Evolutionary conservation across 2,888 invertebrate genomes (phyloP).

Genomic region (Drosophila birchii): DNA sequence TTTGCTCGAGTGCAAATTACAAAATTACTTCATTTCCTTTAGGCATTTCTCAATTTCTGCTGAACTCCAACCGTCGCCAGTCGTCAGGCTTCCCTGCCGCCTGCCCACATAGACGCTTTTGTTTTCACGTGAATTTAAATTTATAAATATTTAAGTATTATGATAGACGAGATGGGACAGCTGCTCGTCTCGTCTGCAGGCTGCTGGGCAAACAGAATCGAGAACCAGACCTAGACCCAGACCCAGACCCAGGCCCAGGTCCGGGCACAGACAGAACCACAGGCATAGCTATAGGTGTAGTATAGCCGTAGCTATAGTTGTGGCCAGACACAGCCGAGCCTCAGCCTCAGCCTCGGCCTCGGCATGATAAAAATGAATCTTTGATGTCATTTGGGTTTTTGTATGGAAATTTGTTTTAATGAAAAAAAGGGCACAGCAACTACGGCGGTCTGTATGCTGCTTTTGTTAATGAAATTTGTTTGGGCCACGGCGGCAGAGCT

Average conservation of each 20-base stretch:
- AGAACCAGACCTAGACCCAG: slow-evolving; percentile 27
- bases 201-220: slow-evolving; percentile 58
- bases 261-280: slow-evolving; percentile 15
- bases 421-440: slow-evolving; percentile 61
- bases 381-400: slow-evolving; percentile 75
- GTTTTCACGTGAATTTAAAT: slow-evolving; percentile 76
- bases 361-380: slow-evolving; percentile 77
- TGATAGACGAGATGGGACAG: slow-evolving; percentile 59
- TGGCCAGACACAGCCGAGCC: slow-evolving; percentile 54
- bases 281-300: slow-evolving; percentile 6
- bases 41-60: slow-evolving; percentile 77
- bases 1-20: slow-evolving; percentile 77
- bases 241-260: slow-evolving; percentile 12
- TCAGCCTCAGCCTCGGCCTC: slow-evolving; percentile 40
- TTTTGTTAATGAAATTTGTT: slow-evolving; percentile 75
- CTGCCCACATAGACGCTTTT: slow-evolving; percentile 65
- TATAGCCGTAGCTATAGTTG: slow-evolving; percentile 19
- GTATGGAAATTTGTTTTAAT: slow-evolving; percentile 72
- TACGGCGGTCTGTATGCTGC: slow-evolving; percentile 48
- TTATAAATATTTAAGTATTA: slow-evolving; percentile 76
- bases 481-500: not conserved
- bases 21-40: slow-evolving; percentile 77
- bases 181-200: slow-evolving; percentile 46
- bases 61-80: slow-evolving; percentile 65
- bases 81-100: slow-evolving; percentile 34